A percentile compares a stretch with the other conserved stretches of the same genome.
Evolutionary conservation across 1,140 invertebrate genomes (phyloP).

Genomic region (Cydia splendana): DNA sequence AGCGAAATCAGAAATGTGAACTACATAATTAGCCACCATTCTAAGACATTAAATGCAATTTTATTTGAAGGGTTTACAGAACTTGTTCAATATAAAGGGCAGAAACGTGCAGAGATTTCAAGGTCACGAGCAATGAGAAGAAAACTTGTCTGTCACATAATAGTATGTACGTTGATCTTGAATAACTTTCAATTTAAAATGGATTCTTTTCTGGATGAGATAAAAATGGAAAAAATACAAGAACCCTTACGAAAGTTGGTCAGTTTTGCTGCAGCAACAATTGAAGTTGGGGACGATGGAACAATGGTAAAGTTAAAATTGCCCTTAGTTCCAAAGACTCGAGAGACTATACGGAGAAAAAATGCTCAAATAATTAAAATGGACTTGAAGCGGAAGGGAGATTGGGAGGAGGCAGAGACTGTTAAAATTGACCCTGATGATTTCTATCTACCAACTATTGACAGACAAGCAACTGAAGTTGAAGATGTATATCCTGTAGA

Average conservation of each 20-base stretch:
- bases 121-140: too few relatives aligned
- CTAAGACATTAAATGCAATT: too few relatives aligned
- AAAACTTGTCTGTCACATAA: too few relatives aligned
- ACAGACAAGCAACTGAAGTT: conserved; percentile 50
- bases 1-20: too few relatives aligned
- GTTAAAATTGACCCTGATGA: conserved; percentile 59
- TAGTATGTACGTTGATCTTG: too few relatives aligned
- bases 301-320: too few relatives aligned
- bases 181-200: too few relatives aligned
- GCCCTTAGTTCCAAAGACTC: conserved; percentile 44
- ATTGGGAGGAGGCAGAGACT: conserved; percentile 35
- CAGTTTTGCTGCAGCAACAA: conserved; percentile 34
- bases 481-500: conserved; percentile 58
- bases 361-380: conserved; percentile 26
- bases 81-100: too few relatives aligned
- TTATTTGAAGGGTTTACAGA: too few relatives aligned
- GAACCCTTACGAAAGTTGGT: conserved; percentile 41
- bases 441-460: conserved; percentile 66
- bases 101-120: too few relatives aligned
- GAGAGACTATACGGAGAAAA: background rate
- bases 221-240: conserved; percentile 51
- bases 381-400: background rate
- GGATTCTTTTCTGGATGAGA: conserved; percentile 52
- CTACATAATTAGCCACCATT: too few relatives aligned
- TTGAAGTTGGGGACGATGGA: too few relatives aligned